phyloP scores from a whole-genome alignment of 2,113 vertebrate species.

The Silurus meridionalis region DNA sequence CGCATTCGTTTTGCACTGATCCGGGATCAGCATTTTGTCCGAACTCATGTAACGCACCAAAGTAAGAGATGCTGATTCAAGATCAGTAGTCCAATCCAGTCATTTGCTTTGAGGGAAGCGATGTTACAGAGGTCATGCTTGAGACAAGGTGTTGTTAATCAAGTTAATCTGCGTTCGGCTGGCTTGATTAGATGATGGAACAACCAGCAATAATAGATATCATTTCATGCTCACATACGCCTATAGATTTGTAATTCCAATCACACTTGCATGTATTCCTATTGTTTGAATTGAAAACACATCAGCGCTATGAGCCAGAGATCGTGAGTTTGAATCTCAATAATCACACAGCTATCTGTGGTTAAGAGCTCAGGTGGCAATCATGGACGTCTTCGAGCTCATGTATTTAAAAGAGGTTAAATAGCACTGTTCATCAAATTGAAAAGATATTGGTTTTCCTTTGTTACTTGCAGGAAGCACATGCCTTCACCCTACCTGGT shows the following conservation, averaged over 20 bases:
- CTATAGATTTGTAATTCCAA: neutral
- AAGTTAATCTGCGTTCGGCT: slow-evolving; percentile 18
- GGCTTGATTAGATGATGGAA: slow-evolving; percentile 19
- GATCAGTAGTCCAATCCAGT: neutral
- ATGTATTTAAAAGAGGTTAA: neutral
- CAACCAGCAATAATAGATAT: neutral
- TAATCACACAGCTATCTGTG: neutral
- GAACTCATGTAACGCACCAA: neutral
- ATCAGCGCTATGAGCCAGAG: neutral
- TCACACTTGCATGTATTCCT: neutral
- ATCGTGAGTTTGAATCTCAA: neutral
- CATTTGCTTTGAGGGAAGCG: neutral
- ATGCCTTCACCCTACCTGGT: neutral
- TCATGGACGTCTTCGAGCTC: neutral
- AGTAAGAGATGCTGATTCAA: neutral
- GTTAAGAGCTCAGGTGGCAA: neutral
- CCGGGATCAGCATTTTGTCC: neutral
- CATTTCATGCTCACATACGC: neutral
- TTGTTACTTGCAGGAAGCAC: neutral
- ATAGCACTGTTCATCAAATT: neutral
- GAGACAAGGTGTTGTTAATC: slow-evolving; percentile 11
- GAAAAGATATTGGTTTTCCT: neutral
- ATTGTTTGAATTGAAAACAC: neutral
- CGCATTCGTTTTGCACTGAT: neutral
- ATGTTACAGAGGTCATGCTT: slow-evolving; percentile 6